These are phyloP conservation scores for Xiphias gladius DNA, from an alignment of 2,113 vertebrate genomes.

Conservation along the genomic window DNA sequence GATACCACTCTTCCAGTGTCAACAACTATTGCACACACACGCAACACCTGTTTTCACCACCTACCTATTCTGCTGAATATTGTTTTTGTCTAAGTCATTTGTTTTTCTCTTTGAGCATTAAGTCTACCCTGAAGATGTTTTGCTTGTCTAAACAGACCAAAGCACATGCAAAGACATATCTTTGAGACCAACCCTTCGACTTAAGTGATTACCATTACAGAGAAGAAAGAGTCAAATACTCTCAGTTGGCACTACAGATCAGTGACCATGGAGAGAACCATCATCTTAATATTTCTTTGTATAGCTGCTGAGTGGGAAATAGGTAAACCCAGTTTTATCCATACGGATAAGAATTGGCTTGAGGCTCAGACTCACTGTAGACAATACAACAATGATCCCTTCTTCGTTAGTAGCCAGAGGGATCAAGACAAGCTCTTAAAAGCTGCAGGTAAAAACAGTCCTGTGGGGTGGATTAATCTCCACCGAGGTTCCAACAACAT, in stretches of 20 bases:
- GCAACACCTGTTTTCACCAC: too few species aligned
- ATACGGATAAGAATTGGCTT: accelerated
- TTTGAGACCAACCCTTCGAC: neutral
- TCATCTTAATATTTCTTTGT: slow-evolving; percentile 22
- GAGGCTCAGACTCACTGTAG: neutral
- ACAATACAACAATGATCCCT: neutral
- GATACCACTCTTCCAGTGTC: neutral
- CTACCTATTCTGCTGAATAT: neutral
- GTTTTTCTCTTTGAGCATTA: neutral
- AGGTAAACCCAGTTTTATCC: slow-evolving; percentile 5
- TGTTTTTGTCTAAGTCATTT: neutral
- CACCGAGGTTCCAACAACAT: accelerated
- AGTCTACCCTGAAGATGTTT: neutral
- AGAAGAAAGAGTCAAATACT: neutral
- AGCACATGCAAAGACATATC: slow-evolving; percentile 15
- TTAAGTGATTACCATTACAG: neutral
- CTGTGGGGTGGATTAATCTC: slow-evolving; percentile 39
- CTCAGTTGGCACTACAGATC: neutral
- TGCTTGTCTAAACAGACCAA: slow-evolving; percentile 22
- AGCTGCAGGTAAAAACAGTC: accelerated
- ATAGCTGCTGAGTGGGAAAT: neutral
- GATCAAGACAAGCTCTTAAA: neutral
- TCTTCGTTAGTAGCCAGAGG: neutral
- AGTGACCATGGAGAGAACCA: slow-evolving; percentile 2
- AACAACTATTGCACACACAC: neutral